phyloP scores from a whole-genome alignment of 2,113 vertebrate genomes.

The Corythornis cristatus region DNA sequence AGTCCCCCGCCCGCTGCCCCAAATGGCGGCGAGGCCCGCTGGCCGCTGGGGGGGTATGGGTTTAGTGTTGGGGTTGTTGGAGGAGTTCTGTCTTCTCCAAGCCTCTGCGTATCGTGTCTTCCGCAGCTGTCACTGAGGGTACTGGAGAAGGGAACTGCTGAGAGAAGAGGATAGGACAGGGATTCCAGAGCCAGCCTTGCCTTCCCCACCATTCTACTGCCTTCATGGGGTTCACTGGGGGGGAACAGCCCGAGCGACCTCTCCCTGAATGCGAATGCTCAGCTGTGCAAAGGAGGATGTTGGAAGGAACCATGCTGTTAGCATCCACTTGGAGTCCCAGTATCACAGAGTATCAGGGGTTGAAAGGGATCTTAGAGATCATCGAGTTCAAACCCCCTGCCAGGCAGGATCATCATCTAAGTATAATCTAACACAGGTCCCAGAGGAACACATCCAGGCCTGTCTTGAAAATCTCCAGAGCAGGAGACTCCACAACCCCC shows the following conservation, averaged over 20 bases:
- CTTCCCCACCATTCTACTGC: neutral
- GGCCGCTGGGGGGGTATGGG: rapidly evolving
- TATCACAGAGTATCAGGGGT: too few relatives aligned
- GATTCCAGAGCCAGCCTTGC: neutral
- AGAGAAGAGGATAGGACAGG: neutral
- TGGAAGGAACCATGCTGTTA: rapidly evolving
- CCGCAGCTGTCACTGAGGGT: too few relatives aligned
- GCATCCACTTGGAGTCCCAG: neutral
- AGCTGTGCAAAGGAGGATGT: too few relatives aligned
- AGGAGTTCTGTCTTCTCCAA: rapidly evolving
- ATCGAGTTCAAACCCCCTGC: too few relatives aligned
- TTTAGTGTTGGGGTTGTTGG: rapidly evolving
- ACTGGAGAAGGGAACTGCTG: neutral
- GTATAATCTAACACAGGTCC: too few relatives aligned
- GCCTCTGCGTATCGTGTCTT: rapidly evolving
- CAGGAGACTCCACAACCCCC: too few relatives aligned
- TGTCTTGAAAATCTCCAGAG: too few relatives aligned
- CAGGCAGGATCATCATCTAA: too few relatives aligned
- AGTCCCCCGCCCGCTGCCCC: neutral
- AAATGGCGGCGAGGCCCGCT: neutral
- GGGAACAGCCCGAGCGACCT: rapidly evolving
- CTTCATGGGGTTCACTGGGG: rapidly evolving
- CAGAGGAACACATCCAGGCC: too few relatives aligned
- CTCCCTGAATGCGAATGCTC: too few relatives aligned
- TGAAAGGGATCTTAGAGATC: too few relatives aligned